Evolutionary conservation across 30 jellyfish, hydroid and myxozoan species (phyloP).

Genomic region (Aurelia aurita complex sp. Pacific): DNA sequence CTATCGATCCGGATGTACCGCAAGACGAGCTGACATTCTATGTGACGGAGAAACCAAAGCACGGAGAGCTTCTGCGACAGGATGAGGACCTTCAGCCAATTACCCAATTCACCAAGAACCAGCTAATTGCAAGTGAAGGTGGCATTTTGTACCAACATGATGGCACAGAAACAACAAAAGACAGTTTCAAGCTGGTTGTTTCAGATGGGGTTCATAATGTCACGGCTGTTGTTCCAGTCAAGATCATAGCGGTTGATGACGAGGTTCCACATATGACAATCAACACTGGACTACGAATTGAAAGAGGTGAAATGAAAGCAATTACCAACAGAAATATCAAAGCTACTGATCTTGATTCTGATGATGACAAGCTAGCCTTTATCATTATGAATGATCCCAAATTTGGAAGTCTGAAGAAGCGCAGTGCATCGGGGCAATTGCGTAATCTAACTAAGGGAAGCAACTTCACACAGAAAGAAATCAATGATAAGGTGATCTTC

Average conservation of each 20-base stretch:
- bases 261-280: conserved; percentile 89
- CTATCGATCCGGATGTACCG: conserved; percentile 88
- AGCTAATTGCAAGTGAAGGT: conserved; percentile 68
- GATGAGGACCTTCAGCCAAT: conserved; percentile 65
- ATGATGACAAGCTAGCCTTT: conserved; percentile 53
- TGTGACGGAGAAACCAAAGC: conserved; percentile 78
- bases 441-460: conserved; percentile 74
- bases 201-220: conserved; percentile 92
- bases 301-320: conserved; percentile 85
- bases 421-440: conserved; percentile 34
- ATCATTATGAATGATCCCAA: conserved; percentile 75
- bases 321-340: conserved; percentile 79
- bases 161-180: conserved; percentile 89
- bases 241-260: conserved; percentile 91
- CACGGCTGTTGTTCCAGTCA: conserved; percentile 63
- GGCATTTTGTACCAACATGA: conserved; percentile 91
- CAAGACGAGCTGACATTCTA: conserved; percentile 64
- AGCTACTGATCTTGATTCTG: conserved; percentile 92
- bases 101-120: conserved; percentile 48
- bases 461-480: conserved; percentile 87
- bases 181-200: conserved; percentile 74
- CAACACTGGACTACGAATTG: conserved; percentile 85
- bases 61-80: conserved; percentile 90
- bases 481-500: conserved; percentile 66
- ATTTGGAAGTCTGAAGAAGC: conserved; percentile 71